These are phyloP conservation scores for Calcarius lapponicus DNA, from an alignment of 2,797 vertebrate genomes.

Conservation along the genomic window DNA sequence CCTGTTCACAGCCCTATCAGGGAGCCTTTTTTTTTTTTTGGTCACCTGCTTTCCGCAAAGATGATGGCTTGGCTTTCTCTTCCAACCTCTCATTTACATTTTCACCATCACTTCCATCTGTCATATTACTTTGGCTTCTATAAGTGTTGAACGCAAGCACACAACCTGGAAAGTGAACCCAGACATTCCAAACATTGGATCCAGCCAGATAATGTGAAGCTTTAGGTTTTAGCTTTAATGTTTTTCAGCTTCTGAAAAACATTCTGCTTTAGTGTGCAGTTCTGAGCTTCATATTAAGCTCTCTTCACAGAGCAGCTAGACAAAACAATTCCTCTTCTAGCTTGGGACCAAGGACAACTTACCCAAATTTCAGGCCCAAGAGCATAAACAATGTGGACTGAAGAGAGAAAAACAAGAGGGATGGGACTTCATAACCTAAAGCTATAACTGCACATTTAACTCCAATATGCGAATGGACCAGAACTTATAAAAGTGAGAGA, in stretches of 20 bases:
- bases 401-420: neutral
- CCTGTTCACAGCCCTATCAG: neutral
- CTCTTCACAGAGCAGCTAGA: neutral
- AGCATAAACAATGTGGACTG: neutral
- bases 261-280: neutral
- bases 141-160: neutral
- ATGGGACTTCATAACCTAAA: neutral
- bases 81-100: neutral
- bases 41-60: neutral
- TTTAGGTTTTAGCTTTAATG: neutral
- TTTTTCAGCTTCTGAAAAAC: neutral
- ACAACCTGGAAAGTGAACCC: neutral
- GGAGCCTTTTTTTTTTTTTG: neutral
- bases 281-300: neutral
- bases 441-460: neutral
- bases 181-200: neutral
- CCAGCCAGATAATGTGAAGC: neutral
- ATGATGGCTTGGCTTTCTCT: neutral
- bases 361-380: neutral
- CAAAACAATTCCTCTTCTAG: neutral
- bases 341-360: neutral
- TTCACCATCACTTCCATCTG: neutral
- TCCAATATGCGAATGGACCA: neutral
- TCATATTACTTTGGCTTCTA: neutral
- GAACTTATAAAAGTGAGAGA: neutral